Evolutionary conservation across 2,113 vertebrate genomes (phyloP), one percentile per base, ranked within the genome.

Genomic region (Spermophilus dauricus): DNA sequence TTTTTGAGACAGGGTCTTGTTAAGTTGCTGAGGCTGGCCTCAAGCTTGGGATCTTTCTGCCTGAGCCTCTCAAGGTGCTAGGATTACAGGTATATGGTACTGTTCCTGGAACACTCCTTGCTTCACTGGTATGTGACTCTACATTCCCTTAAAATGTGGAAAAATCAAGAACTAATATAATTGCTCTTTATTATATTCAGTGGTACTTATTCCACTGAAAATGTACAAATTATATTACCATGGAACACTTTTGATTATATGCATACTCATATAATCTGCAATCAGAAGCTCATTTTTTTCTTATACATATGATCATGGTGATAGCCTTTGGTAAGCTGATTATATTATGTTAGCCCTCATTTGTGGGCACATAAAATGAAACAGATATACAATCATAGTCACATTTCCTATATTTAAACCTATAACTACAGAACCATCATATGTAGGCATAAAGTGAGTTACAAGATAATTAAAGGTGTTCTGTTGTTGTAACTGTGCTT

Each of bases 161-260:
- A 10, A 30, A 78, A 86, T 83, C 28, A 80, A 88, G 67, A 93
- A 88, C n/a, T 70, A 95, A 83, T 26, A 58, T 67, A 90, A 86
- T 1, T 90, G 69, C 17, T 89, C 13, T 73, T 51, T 51, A 51
- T 51, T 51, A 51, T 51, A 51, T 51, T 51, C 48, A 51, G 48
- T 78, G 75, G 69, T 48, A 96, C 8, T 48, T 92, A 83, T 48
- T 30, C 34, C 91, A 69, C 3, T 51, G 2, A 93, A 93, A 91
- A 85, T 42, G 86, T 37, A 20, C 30, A 81, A 72, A 32, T 67
- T 28, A n/a, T 61, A 78, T 26, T 32, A 24, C 22, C 84, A 81
- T 1, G 37, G 63, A 90, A 81, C 42, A 65, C 11, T 86, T 94
- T 80, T 72, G 61, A 75, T 56, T 69, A 93, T 20, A 73, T 5